Evolutionary conservation across 2,888 invertebrate species (phyloP).

Genomic region (Torymus tubicola): DNA sequence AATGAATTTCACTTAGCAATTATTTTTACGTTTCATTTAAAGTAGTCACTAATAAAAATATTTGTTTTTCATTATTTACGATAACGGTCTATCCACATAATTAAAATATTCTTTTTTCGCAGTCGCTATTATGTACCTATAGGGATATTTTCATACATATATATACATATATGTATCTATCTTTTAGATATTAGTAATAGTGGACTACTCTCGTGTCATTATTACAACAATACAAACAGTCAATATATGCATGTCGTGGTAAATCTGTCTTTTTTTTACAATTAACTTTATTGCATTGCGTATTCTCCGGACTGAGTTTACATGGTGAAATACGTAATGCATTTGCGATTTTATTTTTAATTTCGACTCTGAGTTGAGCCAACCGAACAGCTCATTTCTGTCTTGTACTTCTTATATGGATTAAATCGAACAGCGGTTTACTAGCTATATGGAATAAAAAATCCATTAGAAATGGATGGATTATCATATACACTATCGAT

Average conservation of each 20-base stretch:
- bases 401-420: conserved; percentile 51
- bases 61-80: conserved; percentile 65
- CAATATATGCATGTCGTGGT: conserved; percentile 60
- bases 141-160: conserved; percentile 45
- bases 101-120: conserved; percentile 66
- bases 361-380: conserved; percentile 34
- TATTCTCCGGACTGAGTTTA: conserved; percentile 53
- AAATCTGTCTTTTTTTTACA: conserved; percentile 45
- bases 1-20: conserved; percentile 60
- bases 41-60: conserved; percentile 70
- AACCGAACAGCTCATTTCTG: conserved; percentile 31
- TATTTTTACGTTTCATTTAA: conserved; percentile 62
- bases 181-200: conserved; percentile 47
- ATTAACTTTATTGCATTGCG: conserved; percentile 57
- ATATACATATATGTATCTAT: conserved; percentile 58
- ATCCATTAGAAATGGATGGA: conserved; percentile 56
- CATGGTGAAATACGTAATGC: conserved; percentile 59
- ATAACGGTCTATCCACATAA: conserved; percentile 61
- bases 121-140: conserved; percentile 60
- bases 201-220: conserved; percentile 64
- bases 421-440: conserved; percentile 59
- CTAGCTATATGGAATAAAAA: conserved; percentile 56
- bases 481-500: conserved; percentile 45
- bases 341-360: conserved; percentile 16
- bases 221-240: conserved; percentile 71